These are phyloP conservation scores for Rattus norvegicus DNA, from an alignment of 2,113 vertebrate genomes.

Conservation along the genomic window DNA sequence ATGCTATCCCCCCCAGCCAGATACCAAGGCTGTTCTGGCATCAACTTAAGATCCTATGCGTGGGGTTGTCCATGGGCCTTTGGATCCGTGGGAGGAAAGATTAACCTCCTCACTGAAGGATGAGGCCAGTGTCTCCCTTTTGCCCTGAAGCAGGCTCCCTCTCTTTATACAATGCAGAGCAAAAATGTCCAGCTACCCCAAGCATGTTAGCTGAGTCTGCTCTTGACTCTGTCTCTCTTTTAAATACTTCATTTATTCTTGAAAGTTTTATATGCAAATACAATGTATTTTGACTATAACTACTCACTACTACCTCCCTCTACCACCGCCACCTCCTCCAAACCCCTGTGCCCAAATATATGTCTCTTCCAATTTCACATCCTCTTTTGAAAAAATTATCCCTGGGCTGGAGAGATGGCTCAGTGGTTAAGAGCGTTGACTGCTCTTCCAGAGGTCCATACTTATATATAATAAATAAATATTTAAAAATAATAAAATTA, in stretches of 20 bases:
- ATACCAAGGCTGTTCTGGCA: fast-evolving
- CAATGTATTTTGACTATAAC: background rate
- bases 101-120: no score
- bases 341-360: background rate
- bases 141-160: background rate
- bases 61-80: background rate
- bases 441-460: no score
- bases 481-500: background rate
- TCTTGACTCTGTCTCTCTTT: constrained; percentile 32
- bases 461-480: no score
- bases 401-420: no score
- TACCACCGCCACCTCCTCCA: background rate
- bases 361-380: background rate
- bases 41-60: background rate
- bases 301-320: no score
- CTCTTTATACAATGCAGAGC: background rate
- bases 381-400: constrained; percentile 44
- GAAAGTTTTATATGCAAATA: background rate
- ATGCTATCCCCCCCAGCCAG: no score
- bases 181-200: background rate
- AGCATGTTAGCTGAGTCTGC: constrained; percentile 39
- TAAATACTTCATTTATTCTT: background rate
- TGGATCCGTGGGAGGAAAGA: background rate
- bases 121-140: background rate
- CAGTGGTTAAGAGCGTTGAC: no score